Conservation (phyloP, 2,113 vertebrate genomes). For the Chitala chitala region DNA sequence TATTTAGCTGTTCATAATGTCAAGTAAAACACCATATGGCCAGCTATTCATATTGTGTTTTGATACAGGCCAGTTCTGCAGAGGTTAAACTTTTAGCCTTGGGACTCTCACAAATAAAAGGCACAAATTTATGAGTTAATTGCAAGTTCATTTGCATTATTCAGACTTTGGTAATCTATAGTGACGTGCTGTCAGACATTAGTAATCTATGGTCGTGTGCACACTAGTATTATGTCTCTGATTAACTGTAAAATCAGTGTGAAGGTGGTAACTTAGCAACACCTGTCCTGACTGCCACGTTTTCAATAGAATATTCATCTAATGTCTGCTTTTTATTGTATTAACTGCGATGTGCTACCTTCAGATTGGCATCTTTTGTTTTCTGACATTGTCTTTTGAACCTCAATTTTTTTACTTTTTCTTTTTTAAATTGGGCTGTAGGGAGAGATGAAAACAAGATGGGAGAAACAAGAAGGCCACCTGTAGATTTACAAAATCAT, state of each 20-base stretch:
- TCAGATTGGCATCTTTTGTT: no score
- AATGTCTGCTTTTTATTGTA: no score
- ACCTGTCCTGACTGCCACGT: no score
- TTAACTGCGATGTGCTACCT: no score
- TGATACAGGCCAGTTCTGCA: background rate
- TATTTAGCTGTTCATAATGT: constrained; percentile 23
- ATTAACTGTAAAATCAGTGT: background rate
- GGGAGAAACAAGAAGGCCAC: no score
- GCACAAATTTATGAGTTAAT: background rate
- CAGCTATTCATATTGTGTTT: background rate
- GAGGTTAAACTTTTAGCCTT: background rate
- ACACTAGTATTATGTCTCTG: background rate
- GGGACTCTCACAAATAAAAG: background rate
- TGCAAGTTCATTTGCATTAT: constrained; percentile 2
- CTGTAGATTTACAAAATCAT: no score
- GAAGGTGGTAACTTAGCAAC: background rate
- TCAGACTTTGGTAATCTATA: constrained; percentile 10
- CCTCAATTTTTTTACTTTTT: no score
- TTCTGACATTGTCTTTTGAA: no score
- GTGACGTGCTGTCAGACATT: background rate
- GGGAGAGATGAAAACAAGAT: no score
- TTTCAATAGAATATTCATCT: no score
- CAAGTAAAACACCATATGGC: constrained; percentile 15
- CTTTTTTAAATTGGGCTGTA: no score
- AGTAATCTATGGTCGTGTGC: constrained; percentile 18